Evolutionary conservation across 2,797 vertebrate genomes (phyloP).

Genomic region (Macrochelys suwanniensis): DNA sequence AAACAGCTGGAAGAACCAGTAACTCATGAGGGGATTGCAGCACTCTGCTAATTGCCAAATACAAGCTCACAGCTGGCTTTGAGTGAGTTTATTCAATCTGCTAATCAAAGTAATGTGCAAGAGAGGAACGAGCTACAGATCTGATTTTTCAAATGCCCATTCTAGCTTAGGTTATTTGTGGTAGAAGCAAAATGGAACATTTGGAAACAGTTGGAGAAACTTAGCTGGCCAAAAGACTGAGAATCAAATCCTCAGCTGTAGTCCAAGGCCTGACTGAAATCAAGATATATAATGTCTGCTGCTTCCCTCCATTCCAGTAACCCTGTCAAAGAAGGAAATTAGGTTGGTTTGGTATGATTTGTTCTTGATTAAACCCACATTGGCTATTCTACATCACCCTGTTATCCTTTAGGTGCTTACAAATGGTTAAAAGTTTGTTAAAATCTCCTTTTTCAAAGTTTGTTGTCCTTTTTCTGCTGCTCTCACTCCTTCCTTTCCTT

Average conservation of each 20-base stretch:
- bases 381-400: no score
- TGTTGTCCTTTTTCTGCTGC: no score
- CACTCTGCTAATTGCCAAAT: background rate
- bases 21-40: rapidly evolving
- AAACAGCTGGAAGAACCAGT: background rate
- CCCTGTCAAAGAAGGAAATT: no score
- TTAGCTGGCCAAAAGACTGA: background rate
- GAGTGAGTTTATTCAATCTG: background rate
- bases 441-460: no score
- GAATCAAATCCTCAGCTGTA: conserved; percentile 16
- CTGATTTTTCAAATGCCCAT: background rate
- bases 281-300: no score
- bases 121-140: background rate
- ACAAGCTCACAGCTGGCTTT: background rate
- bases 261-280: conserved; percentile 9
- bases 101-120: background rate
- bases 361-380: no score
- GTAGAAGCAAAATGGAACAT: conserved; percentile 13
- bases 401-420: no score
- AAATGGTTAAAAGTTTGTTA: no score
- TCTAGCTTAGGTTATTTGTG: conserved; percentile 23
- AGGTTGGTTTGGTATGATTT: no score
- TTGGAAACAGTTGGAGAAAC: background rate
- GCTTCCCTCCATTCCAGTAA: no score
- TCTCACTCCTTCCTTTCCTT: no score